These are phyloP conservation scores for Eulemur rufifrons DNA, from an alignment of 2,113 vertebrate species.

Conservation along the genomic window DNA sequence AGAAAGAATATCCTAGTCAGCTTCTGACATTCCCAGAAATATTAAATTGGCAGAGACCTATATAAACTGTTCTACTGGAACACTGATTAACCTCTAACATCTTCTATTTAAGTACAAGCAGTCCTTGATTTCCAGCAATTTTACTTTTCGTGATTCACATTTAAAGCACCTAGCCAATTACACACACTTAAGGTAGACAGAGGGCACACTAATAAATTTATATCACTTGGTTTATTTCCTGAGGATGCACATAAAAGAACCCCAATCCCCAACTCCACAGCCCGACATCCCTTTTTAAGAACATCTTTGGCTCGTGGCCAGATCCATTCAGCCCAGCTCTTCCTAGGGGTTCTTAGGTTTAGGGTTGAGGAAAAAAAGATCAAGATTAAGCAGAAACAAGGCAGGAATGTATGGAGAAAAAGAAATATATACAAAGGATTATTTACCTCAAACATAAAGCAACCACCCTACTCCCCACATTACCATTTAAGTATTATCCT, in stretches of 20 bases:
- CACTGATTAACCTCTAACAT: not conserved
- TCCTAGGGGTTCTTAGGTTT: not conserved
- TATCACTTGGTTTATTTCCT: not conserved
- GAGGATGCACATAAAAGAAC: not conserved
- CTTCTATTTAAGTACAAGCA: constrained; percentile 21
- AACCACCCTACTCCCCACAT: not conserved
- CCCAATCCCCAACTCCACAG: not conserved
- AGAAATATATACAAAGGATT: not conserved
- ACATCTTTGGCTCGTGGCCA: not conserved
- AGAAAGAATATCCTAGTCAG: not conserved
- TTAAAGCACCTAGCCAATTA: constrained; percentile 1
- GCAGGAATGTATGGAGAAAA: not conserved
- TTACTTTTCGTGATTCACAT: constrained; percentile 17
- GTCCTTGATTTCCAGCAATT: constrained; percentile 27
- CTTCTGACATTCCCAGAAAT: not conserved
- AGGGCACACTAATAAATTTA: not conserved
- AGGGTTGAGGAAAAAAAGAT: not conserved
- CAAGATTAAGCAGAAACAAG: not conserved
- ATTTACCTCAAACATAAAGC: not conserved
- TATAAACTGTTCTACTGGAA: not conserved
- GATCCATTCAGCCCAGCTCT: not conserved
- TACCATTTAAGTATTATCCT: not conserved
- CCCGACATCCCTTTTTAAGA: not conserved
- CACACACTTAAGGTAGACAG: not conserved
- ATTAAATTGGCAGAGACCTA: not conserved